These are phyloP conservation scores for Pagrus major DNA, from an alignment of 2,113 vertebrate genomes.

Conservation along the genomic window DNA sequence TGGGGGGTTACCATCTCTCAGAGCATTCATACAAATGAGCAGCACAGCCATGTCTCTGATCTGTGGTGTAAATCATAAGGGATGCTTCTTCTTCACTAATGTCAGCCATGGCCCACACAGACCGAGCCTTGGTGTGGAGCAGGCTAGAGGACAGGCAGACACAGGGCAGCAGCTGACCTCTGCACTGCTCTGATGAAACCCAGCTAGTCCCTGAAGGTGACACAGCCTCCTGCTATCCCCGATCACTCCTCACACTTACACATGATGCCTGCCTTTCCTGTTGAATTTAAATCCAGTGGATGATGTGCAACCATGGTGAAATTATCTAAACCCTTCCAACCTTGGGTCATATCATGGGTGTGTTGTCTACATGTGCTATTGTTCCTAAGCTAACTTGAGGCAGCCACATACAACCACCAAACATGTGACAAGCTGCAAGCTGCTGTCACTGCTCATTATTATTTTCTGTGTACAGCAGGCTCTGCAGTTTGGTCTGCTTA, in stretches of 20 bases:
- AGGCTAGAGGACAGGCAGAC: slow-evolving; percentile 44
- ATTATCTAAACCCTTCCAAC: not conserved
- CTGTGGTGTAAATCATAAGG: slow-evolving; percentile 41
- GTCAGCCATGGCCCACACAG: slow-evolving; percentile 25
- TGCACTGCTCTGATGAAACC: slow-evolving; percentile 55
- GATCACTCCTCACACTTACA: not conserved
- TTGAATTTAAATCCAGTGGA: slow-evolving; percentile 12
- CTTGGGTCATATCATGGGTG: slow-evolving; percentile 15
- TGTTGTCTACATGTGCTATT: slow-evolving; percentile 26
- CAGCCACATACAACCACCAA: slow-evolving; percentile 10
- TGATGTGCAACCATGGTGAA: not conserved
- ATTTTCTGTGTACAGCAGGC: slow-evolving; percentile 16
- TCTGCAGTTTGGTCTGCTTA: slow-evolving; percentile 8
- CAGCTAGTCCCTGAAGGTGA: slow-evolving; percentile 40
- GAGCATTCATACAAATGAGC: slow-evolving; percentile 6
- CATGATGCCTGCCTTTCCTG: not conserved
- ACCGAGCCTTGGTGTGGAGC: slow-evolving; percentile 19
- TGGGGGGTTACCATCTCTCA: slow-evolving; percentile 26
- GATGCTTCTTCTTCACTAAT: slow-evolving; percentile 11
- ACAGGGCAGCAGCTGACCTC: slow-evolving; percentile 62
- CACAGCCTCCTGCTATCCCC: not conserved
- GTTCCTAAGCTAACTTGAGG: slow-evolving; percentile 28
- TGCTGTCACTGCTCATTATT: slow-evolving; percentile 40
- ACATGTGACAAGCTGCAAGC: slow-evolving; percentile 53
- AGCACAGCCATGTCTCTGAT: slow-evolving; percentile 18